These are phyloP conservation scores for Serilophus lunatus DNA, from an alignment of 2,113 vertebrate species.

Conservation along the genomic window DNA sequence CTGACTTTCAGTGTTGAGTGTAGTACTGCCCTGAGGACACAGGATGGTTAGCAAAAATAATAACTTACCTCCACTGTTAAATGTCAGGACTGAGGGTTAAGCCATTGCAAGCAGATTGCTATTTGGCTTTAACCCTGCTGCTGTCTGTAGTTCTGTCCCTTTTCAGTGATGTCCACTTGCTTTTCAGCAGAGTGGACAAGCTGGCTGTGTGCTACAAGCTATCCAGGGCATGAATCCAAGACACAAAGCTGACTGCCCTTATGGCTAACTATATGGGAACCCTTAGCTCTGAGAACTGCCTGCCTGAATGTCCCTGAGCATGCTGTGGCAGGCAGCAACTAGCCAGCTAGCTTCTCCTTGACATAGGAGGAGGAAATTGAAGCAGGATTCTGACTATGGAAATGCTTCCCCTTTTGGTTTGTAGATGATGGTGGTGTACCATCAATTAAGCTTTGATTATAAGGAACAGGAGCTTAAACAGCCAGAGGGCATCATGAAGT, in stretches of 20 bases:
- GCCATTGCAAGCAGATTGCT: background rate
- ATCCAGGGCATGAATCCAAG: background rate
- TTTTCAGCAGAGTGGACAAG: background rate
- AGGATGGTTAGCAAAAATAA: conserved; percentile 8
- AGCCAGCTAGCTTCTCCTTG: background rate
- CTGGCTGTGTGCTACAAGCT: background rate
- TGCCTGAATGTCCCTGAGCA: background rate
- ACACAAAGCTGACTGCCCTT: background rate
- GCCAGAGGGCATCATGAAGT: background rate
- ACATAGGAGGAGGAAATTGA: background rate
- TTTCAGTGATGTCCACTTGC: background rate
- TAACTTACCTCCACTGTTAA: background rate
- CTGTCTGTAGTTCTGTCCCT: background rate
- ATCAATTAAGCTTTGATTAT: background rate
- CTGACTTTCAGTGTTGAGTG: background rate
- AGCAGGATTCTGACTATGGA: background rate
- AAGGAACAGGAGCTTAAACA: background rate
- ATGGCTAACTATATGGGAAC: background rate
- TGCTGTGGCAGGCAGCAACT: background rate
- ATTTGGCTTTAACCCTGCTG: background rate
- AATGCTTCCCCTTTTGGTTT: background rate
- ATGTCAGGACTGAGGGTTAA: conserved; percentile 8
- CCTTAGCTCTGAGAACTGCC: background rate
- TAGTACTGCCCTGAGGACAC: background rate
- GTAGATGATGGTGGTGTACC: background rate